Evolutionary conservation across 1,140 invertebrate genomes (phyloP), one percentile per base, ranked within the genome.

Genomic region (Limonius californicus): DNA sequence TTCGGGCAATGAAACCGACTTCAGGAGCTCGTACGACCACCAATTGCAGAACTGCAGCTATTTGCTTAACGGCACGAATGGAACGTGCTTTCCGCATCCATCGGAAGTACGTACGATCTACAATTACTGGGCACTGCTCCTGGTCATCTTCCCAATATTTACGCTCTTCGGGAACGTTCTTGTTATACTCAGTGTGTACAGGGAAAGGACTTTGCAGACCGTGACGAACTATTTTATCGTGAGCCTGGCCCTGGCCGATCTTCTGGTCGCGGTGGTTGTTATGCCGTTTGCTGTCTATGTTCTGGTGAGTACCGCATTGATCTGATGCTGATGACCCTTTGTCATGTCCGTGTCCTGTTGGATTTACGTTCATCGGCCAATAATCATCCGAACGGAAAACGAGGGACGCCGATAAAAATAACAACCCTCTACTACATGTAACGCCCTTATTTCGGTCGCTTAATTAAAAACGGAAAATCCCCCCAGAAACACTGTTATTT

Each of bases 281-380:
- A 99, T 99, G 97, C 95, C 97, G n/a, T 97, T 97, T 77, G 96
- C 94, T 60, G 94, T 98, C 69, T 98, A 98, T 81, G 90, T 97
- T 77, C 85, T 94, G 89, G 92, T 96, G 80, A 91, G 90, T 85
- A 57, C 12, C 42, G 15, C 14, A 54, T 20, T 61, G 30, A 54
- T 55, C 27, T 53, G 59, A 35, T 56, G 59, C 42, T 57, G 59
- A 61, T 61, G 59, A 61, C 59, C 59, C 59, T 61, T 61, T 61
- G 59, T 61, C 59, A 61, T 57, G 27, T 30, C 16, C 20, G 45
- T 21, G 16, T 21, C 7, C 16, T 50, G 45, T 50, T 19, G 15
- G 16, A 21, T 50, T 50, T 19, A 21, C 16, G 45, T 50, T 50
- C 35, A 39, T 39, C 35, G 35, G 35, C n/a, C 16, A 50, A 50